Conservation (phyloP, 1,140 invertebrate species). For the Oedothorax gibbosus region DNA sequence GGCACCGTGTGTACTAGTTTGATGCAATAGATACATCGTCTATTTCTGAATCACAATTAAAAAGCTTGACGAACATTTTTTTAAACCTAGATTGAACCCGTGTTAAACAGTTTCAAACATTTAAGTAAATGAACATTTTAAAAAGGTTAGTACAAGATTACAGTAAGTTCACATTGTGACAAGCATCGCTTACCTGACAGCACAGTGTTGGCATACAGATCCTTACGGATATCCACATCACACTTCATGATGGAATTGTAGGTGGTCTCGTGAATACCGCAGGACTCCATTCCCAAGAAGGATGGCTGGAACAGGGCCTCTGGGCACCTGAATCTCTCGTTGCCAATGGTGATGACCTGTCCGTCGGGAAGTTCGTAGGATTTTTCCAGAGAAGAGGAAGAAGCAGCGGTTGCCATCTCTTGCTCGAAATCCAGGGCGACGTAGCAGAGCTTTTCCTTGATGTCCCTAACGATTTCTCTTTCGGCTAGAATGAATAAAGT, state of each 20-base stretch:
- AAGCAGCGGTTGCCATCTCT: constrained; percentile 72
- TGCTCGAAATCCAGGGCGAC: constrained; percentile 74
- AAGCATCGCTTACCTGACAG: constrained; percentile 66
- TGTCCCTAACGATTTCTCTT: constrained; percentile 73
- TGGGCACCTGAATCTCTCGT: constrained; percentile 77
- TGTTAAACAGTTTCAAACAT: too few species aligned
- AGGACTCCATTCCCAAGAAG: constrained; percentile 95
- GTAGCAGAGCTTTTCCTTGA: constrained; percentile 68
- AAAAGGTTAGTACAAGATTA: too few species aligned
- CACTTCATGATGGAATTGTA: constrained; percentile 78
- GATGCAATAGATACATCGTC: too few species aligned
- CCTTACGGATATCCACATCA: constrained; percentile 70
- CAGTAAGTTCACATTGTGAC: too few species aligned
- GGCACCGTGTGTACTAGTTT: too few species aligned
- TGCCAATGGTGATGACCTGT: constrained; percentile 93
- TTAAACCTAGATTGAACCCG: too few species aligned
- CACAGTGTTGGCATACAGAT: constrained; percentile 71
- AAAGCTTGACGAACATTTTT: too few species aligned
- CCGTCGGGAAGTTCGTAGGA: constrained; percentile 70
- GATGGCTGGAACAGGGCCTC: constrained; percentile 77
- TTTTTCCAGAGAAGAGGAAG: constrained; percentile 69
- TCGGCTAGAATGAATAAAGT: constrained; percentile 65
- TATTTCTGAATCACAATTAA: too few species aligned
- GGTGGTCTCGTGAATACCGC: constrained; percentile 93
- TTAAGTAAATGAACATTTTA: too few species aligned